Conservation (phyloP, 2,797 vertebrate genomes). For the Ispidina picta region DNA sequence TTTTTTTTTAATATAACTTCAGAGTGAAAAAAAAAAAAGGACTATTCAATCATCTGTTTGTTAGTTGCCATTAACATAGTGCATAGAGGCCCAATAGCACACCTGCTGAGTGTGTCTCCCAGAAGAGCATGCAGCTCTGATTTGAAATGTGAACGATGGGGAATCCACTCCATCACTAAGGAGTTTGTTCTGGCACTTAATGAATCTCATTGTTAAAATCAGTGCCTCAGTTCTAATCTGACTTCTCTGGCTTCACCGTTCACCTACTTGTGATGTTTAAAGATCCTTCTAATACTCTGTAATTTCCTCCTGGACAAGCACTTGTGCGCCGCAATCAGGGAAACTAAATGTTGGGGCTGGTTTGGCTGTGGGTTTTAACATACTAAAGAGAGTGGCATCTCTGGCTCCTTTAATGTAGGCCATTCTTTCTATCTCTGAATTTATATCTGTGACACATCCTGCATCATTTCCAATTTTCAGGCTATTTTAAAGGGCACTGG, state of each 20-base stretch:
- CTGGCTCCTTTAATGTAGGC: neutral
- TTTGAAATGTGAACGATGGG: neutral
- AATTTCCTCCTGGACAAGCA: neutral
- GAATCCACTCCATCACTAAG: neutral
- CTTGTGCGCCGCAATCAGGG: neutral
- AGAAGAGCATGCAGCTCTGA: neutral
- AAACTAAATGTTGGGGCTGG: neutral
- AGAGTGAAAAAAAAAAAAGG: neutral
- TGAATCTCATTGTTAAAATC: neutral
- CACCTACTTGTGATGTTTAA: neutral
- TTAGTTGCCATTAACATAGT: neutral
- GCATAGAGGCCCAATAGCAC: neutral
- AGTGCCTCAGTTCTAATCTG: neutral
- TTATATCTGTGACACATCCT: neutral
- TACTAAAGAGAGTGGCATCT: neutral
- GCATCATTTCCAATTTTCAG: neutral
- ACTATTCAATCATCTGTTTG: neutral
- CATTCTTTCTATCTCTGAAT: neutral
- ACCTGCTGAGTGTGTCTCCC: neutral
- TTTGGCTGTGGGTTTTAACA: neutral
- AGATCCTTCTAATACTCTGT: neutral
- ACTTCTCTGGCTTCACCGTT: neutral
- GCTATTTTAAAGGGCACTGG: neutral
- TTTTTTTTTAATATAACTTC: neutral
- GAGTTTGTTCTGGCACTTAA: neutral